These are phyloP conservation scores for Etia nguti DNA, from an alignment of 2,113 vertebrate species.

Conservation along the genomic window DNA sequence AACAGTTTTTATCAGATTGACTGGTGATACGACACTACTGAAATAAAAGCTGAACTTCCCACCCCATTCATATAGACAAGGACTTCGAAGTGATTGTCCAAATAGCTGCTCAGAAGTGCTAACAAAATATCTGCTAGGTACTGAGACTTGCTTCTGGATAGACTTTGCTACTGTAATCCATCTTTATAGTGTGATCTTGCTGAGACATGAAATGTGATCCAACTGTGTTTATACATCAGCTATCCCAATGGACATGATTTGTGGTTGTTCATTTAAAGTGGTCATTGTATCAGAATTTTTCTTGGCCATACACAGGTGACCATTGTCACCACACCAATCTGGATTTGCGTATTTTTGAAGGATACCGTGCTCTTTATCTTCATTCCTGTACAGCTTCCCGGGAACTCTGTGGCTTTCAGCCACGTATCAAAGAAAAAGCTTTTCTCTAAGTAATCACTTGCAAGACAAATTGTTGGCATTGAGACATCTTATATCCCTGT, in stretches of 20 bases:
- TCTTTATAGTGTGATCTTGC: not conserved
- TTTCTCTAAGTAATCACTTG: constrained; percentile 57
- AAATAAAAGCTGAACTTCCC: not conserved
- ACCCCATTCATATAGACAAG: not conserved
- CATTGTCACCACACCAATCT: not conserved
- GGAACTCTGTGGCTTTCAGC: constrained; percentile 32
- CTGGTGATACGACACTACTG: not conserved
- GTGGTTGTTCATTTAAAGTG: not conserved
- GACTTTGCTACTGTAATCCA: not conserved
- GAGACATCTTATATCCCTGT: constrained; percentile 61
- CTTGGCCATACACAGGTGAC: not conserved
- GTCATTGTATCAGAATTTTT: not conserved
- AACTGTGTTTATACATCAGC: not conserved
- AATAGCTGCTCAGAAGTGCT: not conserved
- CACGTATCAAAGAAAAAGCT: constrained; percentile 32
- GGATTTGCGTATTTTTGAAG: not conserved
- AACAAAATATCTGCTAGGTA: not conserved
- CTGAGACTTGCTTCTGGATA: not conserved
- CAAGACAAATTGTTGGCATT: constrained; percentile 61
- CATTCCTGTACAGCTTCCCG: not conserved
- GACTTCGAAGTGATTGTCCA: not conserved
- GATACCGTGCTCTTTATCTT: not conserved
- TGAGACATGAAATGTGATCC: not conserved
- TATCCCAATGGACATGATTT: not conserved
- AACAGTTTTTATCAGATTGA: not conserved